Conservation (phyloP, 2,113 vertebrate species). For the Poeciliopsis retropinna region DNA sequence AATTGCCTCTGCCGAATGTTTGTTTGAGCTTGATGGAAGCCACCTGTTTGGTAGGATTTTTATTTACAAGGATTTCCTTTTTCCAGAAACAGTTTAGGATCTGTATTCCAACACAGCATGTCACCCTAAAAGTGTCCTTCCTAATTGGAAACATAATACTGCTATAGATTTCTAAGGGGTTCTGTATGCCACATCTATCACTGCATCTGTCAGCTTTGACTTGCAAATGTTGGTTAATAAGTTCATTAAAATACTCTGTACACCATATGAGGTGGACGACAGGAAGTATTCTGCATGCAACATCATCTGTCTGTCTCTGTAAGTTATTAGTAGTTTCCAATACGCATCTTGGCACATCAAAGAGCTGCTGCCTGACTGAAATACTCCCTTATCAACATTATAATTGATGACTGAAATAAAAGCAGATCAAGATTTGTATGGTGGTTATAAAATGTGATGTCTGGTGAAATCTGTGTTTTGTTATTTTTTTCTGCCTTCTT, state of each 20-base stretch:
- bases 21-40: not conserved
- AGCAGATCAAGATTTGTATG: no score
- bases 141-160: not conserved
- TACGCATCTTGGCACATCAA: not conserved
- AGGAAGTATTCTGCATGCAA: not conserved
- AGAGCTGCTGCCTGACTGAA: not conserved
- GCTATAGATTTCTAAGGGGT: not conserved
- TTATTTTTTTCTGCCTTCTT: not conserved
- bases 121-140: not conserved
- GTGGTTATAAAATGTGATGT: not conserved
- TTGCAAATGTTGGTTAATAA: not conserved
- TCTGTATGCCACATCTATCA: no score
- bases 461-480: not conserved
- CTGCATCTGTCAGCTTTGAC: no score
- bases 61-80: conserved; percentile 3
- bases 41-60: not conserved
- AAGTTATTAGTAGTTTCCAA: not conserved
- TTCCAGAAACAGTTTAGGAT: conserved; percentile 2
- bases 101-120: not conserved
- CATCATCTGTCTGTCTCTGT: not conserved
- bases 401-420: not conserved
- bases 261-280: not conserved
- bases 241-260: not conserved
- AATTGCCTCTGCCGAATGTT: not conserved
- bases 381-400: not conserved